Evolutionary conservation across 35 echinoderm and acorn worm species (phyloP).

Genomic region (Diadema setosum): DNA sequence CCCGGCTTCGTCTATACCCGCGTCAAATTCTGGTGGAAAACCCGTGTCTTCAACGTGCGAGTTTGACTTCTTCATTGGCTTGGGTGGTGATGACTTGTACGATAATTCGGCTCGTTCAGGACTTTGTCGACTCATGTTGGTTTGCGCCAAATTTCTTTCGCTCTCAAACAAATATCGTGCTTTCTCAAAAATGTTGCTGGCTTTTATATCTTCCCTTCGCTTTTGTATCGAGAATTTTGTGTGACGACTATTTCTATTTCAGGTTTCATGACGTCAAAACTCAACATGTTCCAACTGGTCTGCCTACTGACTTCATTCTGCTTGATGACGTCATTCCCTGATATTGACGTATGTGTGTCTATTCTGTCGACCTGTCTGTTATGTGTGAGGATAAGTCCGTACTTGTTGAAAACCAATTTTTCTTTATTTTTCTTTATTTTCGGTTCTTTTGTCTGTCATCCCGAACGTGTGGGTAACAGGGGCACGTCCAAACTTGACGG

Average conservation of each 20-base stretch:
- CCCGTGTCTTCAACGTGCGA: neutral
- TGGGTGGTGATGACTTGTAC: neutral
- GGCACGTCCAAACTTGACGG: too few relatives aligned
- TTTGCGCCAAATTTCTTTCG: neutral
- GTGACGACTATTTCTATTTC: neutral
- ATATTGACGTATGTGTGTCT: neutral
- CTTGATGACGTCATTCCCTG: too few relatives aligned
- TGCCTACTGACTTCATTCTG: neutral
- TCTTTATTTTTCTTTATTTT: too few relatives aligned
- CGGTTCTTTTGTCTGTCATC: too few relatives aligned
- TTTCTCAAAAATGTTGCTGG: neutral
- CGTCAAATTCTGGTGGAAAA: neutral
- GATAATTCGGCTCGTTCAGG: neutral
- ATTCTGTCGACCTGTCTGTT: neutral
- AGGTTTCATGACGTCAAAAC: neutral
- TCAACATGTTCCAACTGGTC: neutral
- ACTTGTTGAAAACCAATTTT: too few relatives aligned
- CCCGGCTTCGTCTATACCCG: neutral
- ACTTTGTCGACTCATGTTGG: neutral
- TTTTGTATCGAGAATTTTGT: neutral
- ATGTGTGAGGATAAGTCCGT: too few relatives aligned
- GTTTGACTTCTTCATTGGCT: neutral
- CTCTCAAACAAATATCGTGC: neutral
- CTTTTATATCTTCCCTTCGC: neutral
- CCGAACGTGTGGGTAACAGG: too few relatives aligned